Evolutionary conservation across 1,140 invertebrate genomes (phyloP).

Genomic region (Drosophila paulistorum): DNA sequence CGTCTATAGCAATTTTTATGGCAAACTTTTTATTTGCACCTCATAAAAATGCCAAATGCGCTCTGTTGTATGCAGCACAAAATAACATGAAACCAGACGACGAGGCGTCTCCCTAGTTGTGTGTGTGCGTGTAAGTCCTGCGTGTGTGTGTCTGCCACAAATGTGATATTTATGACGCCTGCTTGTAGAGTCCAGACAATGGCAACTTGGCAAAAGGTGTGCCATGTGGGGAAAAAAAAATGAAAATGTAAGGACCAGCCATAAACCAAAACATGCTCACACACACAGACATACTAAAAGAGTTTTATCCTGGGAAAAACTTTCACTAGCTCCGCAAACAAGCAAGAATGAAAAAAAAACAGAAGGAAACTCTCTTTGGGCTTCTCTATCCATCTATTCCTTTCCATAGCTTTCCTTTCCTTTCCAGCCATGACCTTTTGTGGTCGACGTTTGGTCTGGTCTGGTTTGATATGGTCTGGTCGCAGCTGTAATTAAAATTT

Average conservation of each 20-base stretch:
- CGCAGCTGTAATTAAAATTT: conserved; percentile 69
- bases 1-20: conserved; percentile 79
- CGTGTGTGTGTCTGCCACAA: conserved; percentile 69
- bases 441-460: conserved; percentile 14
- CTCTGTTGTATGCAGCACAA: conserved; percentile 72
- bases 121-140: background rate
- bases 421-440: conserved; percentile 48
- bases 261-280: conserved; percentile 17
- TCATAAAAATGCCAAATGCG: conserved; percentile 78
- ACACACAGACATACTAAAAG: background rate
- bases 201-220: conserved; percentile 38
- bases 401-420: conserved; percentile 45
- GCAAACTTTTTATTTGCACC: conserved; percentile 80
- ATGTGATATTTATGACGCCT: conserved; percentile 78
- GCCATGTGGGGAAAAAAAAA: conserved; percentile 1
- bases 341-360: conserved; percentile 12
- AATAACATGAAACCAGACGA: conserved; percentile 50
- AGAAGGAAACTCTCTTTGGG: conserved; percentile 28
- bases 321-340: conserved; percentile 34
- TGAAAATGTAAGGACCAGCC: background rate
- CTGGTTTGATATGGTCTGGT: conserved; percentile 22
- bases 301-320: conserved; percentile 31
- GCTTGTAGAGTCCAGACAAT: conserved; percentile 52
- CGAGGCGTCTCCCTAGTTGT: background rate
- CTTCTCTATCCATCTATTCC: conserved; percentile 27